These are phyloP conservation scores for Netelia virgata DNA, from an alignment of 2,888 invertebrate species.

Conservation along the genomic window DNA sequence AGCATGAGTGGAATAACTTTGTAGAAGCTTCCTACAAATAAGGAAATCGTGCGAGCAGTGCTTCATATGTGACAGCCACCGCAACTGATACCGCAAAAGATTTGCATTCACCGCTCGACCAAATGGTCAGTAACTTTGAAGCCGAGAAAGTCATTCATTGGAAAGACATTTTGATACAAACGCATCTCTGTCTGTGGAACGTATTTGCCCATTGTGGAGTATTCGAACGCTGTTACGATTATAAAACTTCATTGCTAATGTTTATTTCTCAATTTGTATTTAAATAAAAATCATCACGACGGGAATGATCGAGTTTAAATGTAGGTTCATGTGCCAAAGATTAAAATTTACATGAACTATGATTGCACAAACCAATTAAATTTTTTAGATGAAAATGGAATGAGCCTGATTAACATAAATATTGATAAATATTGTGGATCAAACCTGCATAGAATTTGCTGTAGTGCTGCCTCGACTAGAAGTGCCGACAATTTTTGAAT, in stretches of 20 bases:
- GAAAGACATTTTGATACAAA: not conserved
- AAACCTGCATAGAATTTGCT: no score
- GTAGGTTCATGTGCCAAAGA: slow-evolving; percentile 57
- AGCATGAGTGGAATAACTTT: slow-evolving; percentile 61
- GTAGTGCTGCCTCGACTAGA: no score
- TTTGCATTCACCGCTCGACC: not conserved
- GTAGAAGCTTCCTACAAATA: slow-evolving; percentile 57
- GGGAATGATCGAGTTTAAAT: no score
- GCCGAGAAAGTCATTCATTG: not conserved
- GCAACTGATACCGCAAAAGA: not conserved
- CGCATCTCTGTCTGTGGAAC: not conserved
- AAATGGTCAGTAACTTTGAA: not conserved
- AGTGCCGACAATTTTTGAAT: no score
- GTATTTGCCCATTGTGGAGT: no score
- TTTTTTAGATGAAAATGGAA: not conserved
- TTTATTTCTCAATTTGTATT: no score
- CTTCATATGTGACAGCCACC: slow-evolving; percentile 13
- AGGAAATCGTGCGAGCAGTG: slow-evolving; percentile 51
- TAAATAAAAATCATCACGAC: no score
- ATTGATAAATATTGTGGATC: no score
- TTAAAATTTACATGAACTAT: slow-evolving; percentile 49
- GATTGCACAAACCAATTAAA: not conserved
- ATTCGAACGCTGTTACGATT: no score
- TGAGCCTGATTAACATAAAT: no score
- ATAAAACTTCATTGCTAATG: no score